Evolutionary conservation across 2,888 invertebrate species (phyloP), one percentile per base, ranked within the genome.

Genomic region (Trypoxylon attenuatum): DNA sequence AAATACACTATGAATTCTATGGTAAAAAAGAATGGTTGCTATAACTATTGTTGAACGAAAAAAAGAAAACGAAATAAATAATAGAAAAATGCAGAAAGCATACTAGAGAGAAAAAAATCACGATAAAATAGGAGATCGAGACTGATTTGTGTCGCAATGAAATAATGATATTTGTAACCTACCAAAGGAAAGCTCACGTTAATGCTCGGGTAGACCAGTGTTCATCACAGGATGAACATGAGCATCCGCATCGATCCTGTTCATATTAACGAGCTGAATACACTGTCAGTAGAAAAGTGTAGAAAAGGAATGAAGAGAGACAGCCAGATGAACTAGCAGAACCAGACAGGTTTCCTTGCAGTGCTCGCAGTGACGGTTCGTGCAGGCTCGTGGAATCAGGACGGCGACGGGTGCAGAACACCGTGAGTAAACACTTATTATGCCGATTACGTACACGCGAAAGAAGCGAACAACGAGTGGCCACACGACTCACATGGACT

Each of bases 101-200:
- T 10, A 18, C 33, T 10, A 33, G 10, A 10, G 33, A 33, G 33
- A 10, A 33, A 13, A 13, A 33, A 33, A 33, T 6, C 5, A 33
- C 33, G 13, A 33, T 13, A 33, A 13, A 13, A 0, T 5, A 33
- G 33, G 3, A 33, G n/a, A 13, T 33, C n/a, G n/a, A n/a, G n/a
- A n/a, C n/a, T n/a, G n/a, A n/a, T n/a, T n/a, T n/a, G 6, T 49
- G 6, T 16, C 21, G 22, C 16, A 5, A 16, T 6, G 21, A 46
- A 33, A 16, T 42, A 33, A n/a, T n/a, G n/a, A n/a, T n/a, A n/a
- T n/a, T n/a, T n/a, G n/a, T 65, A 60, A 66, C 54, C 61, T 46
- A 25, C 5, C 10, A 18, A 16, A 49, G 21, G 10, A 41, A 10
- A 29, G 66, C 56, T 57, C 21, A 55, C 73, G 39, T 43, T 42